These are phyloP conservation scores for Cetoscarus ocellatus DNA, from an alignment of 2,797 vertebrate genomes.

Conservation along the genomic window DNA sequence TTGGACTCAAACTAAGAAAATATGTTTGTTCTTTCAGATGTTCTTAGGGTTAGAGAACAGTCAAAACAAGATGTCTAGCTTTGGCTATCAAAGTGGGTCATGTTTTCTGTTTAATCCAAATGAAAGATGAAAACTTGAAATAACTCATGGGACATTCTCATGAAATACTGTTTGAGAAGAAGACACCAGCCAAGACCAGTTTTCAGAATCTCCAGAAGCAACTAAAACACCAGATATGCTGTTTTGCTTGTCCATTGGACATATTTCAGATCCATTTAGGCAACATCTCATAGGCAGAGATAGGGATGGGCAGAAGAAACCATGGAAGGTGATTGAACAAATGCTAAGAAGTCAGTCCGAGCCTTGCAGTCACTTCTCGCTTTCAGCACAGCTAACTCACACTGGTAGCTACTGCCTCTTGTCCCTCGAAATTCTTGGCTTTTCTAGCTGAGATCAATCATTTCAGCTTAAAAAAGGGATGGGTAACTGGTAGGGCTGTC, in stretches of 20 bases:
- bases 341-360: too few species aligned
- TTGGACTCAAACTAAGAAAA: background rate
- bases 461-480: too few species aligned
- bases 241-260: slow-evolving; percentile 1
- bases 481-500: too few species aligned
- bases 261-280: too few species aligned
- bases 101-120: slow-evolving; percentile 41
- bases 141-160: slow-evolving; percentile 13
- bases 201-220: slow-evolving; percentile 21
- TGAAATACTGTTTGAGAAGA: slow-evolving; percentile 19
- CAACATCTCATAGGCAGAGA: too few species aligned
- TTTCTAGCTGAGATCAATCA: too few species aligned
- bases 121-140: slow-evolving; percentile 34
- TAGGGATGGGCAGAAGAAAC: too few species aligned
- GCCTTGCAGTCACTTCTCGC: too few species aligned
- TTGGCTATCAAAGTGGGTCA: background rate
- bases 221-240: slow-evolving; percentile 1
- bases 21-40: background rate
- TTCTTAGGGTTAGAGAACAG: slow-evolving; percentile 7
- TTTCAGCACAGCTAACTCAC: too few species aligned
- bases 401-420: too few species aligned
- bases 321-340: too few species aligned
- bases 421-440: too few species aligned
- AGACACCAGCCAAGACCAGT: slow-evolving; percentile 25
- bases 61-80: slow-evolving; percentile 11